Percentiles rank a stretch among this genome's conserved stretches.
These are phyloP conservation scores for Sitophilus oryzae DNA, from an alignment of 1,140 invertebrate genomes.

Conservation along the genomic window DNA sequence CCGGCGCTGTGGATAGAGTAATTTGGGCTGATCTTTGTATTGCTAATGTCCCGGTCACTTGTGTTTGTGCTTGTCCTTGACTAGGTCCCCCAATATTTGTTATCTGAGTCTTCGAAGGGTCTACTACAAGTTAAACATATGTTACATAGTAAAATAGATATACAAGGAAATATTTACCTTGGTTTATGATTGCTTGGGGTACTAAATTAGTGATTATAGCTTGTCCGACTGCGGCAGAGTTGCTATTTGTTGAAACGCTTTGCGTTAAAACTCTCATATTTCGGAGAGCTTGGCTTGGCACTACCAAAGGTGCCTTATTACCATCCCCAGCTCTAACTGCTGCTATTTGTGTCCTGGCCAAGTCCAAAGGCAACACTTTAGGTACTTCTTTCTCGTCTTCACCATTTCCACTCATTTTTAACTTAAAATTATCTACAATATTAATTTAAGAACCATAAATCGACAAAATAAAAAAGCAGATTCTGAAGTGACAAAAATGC, in stretches of 20 bases:
- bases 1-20: conserved; percentile 35
- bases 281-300: conserved; percentile 37
- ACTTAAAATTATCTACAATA: not conserved
- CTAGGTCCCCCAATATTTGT: conserved; percentile 30
- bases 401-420: conserved; percentile 40
- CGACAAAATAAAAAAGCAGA: not conserved
- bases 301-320: conserved; percentile 36
- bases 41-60: conserved; percentile 32
- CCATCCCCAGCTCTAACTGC: conserved; percentile 36
- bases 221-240: conserved; percentile 28
- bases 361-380: conserved; percentile 40
- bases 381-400: conserved; percentile 42
- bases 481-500: not conserved
- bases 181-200: conserved; percentile 39
- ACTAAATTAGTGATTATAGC: conserved; percentile 42
- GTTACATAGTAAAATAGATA: conserved; percentile 8
- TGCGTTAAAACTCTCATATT: conserved; percentile 40
- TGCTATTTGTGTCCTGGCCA: conserved; percentile 38
- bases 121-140: conserved; percentile 29
- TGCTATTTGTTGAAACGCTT: conserved; percentile 22
- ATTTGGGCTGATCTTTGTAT: conserved; percentile 40
- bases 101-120: conserved; percentile 32
- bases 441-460: conserved; percentile 6
- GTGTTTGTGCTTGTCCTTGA: conserved; percentile 28
- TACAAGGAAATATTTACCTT: conserved; percentile 29